Conservation (phyloP, 2,888 invertebrate genomes). For the Watsonalla binaria region DNA sequence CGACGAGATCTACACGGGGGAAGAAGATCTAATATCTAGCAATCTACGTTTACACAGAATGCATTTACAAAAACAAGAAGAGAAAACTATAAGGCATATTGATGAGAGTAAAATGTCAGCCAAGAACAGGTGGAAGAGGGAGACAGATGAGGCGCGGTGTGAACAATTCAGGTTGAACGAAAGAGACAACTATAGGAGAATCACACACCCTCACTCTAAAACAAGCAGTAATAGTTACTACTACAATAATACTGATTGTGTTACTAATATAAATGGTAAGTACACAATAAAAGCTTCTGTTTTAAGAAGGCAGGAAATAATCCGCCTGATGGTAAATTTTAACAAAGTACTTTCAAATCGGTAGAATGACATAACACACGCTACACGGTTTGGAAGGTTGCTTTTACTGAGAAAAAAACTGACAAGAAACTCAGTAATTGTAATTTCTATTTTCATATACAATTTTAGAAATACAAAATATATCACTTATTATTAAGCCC, state of each 20-base stretch:
- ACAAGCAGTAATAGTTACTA: slow-evolving; percentile 33
- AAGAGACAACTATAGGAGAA: slow-evolving; percentile 9
- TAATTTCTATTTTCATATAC: too few relatives aligned
- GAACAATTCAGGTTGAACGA: slow-evolving; percentile 33
- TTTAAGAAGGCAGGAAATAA: not conserved
- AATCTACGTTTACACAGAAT: slow-evolving; percentile 30
- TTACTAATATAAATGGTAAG: slow-evolving; percentile 56
- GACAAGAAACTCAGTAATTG: too few relatives aligned
- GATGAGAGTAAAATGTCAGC: slow-evolving; percentile 14
- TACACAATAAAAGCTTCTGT: slow-evolving; percentile 2
- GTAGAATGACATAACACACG: too few relatives aligned
- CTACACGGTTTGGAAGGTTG: too few relatives aligned
- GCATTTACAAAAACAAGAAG: slow-evolving; percentile 15
- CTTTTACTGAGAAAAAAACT: too few relatives aligned
- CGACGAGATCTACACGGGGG: not conserved
- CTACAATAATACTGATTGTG: slow-evolving; percentile 51
- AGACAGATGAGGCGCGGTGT: slow-evolving; percentile 33
- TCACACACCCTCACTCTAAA: slow-evolving; percentile 49
- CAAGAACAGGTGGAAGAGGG: not conserved
- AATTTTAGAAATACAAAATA: too few relatives aligned
- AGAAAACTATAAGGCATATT: slow-evolving; percentile 18
- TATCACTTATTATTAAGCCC: too few relatives aligned
- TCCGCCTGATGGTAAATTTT: too few relatives aligned
- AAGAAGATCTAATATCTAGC: slow-evolving; percentile 11
- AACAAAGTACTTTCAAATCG: too few relatives aligned